Percentiles rank a stretch among this genome's conserved stretches.
Conservation (phyloP, 2,113 vertebrate genomes). For the Eptatretus burgeri region DNA sequence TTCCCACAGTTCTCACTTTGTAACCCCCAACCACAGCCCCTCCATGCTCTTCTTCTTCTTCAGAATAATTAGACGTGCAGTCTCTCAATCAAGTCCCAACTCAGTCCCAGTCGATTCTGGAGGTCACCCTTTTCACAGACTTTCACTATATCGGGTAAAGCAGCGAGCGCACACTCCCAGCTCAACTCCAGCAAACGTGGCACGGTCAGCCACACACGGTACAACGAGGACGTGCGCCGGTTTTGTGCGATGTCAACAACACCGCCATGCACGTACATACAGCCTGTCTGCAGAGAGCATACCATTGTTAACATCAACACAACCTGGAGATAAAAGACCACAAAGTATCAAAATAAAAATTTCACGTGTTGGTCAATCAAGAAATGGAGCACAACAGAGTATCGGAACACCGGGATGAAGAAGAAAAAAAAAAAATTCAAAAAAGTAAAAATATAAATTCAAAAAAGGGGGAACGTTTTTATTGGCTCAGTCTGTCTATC, state of each 20-base stretch:
- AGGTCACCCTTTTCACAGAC: too few species aligned
- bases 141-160: slow-evolving; percentile 44
- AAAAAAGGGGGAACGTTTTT: too few species aligned
- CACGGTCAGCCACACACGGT: slow-evolving; percentile 82
- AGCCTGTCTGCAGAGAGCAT: slow-evolving; percentile 36
- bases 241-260: slow-evolving; percentile 90
- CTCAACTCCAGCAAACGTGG: slow-evolving; percentile 84
- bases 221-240: slow-evolving; percentile 76
- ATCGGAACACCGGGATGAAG: slow-evolving; percentile 2
- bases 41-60: too few species aligned
- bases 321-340: background rate
- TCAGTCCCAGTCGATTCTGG: background rate
- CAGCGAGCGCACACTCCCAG: slow-evolving; percentile 59
- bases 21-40: too few species aligned
- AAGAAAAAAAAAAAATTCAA: slow-evolving; percentile 6
- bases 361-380: background rate
- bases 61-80: background rate
- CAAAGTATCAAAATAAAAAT: background rate
- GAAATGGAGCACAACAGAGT: background rate
- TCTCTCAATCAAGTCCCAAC: slow-evolving; percentile 3
- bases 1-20: too few species aligned
- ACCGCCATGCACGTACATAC: slow-evolving; percentile 91
- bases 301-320: background rate
- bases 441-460: too few species aligned
- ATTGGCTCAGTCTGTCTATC: too few species aligned